Percentiles rank a stretch among this genome's conserved stretches.
Conservation (phyloP, 2,888 invertebrate genomes). For the Nesidiocoris tenuis region DNA sequence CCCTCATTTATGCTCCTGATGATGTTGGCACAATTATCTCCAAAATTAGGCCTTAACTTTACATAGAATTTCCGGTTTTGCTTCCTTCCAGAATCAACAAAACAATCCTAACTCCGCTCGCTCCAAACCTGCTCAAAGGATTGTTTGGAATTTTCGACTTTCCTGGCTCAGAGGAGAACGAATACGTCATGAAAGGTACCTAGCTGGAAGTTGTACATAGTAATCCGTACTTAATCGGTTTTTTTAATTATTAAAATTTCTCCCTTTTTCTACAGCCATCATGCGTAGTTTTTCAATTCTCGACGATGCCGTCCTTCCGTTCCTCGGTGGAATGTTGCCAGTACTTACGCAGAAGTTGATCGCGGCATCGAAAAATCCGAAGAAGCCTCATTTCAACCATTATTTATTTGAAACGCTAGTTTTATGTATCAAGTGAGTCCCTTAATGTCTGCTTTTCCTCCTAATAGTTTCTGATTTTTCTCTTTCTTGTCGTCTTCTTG, state of each 20-base stretch:
- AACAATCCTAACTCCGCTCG: slow-evolving; percentile 66
- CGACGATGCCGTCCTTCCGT: slow-evolving; percentile 77
- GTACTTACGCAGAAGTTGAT: slow-evolving; percentile 81
- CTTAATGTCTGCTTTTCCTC: not conserved
- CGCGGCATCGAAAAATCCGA: slow-evolving; percentile 86
- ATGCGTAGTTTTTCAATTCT: slow-evolving; percentile 82
- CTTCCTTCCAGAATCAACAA: slow-evolving; percentile 52
- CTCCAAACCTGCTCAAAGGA: slow-evolving; percentile 68
- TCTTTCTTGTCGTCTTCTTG: too few species aligned
- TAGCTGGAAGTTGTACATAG: too few species aligned
- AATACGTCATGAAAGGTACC: slow-evolving; percentile 92
- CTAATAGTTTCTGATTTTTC: too few species aligned
- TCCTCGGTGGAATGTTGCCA: slow-evolving; percentile 75
- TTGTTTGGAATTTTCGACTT: slow-evolving; percentile 74
- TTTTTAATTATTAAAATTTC: too few species aligned
- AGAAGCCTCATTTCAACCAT: slow-evolving; percentile 97
- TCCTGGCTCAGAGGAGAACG: slow-evolving; percentile 84
- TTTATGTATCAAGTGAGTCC: slow-evolving; percentile 73
- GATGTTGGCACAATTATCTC: too few species aligned
- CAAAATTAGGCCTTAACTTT: too few species aligned
- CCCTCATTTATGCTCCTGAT: too few species aligned
- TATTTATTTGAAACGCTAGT: slow-evolving; percentile 95
- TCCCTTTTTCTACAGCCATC: slow-evolving; percentile 65
- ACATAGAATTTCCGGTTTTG: too few species aligned
- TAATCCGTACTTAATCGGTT: too few species aligned